Conservation (phyloP, 2,113 vertebrate genomes). For the Dicrurus megarhynchus region DNA sequence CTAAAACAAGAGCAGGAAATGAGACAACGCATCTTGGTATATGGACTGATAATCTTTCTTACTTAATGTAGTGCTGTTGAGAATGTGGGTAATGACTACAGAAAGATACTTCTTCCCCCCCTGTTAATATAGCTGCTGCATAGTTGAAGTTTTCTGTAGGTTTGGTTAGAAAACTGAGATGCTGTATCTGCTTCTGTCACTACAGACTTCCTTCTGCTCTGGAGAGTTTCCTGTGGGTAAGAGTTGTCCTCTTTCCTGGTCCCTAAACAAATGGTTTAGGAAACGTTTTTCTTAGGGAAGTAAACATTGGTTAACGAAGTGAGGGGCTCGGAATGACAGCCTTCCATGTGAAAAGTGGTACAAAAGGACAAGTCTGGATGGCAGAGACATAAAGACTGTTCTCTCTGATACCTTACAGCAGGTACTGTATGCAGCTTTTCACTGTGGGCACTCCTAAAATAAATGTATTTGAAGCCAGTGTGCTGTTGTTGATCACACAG, state of each 20-base stretch:
- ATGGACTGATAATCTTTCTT: not conserved
- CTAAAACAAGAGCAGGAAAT: slow-evolving; percentile 14
- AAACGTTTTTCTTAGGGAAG: not conserved
- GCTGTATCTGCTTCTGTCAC: not conserved
- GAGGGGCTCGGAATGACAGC: not conserved
- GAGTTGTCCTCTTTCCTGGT: not conserved
- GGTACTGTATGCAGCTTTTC: not conserved
- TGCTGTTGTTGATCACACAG: not conserved
- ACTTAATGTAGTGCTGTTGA: not conserved
- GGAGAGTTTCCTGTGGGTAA: not conserved
- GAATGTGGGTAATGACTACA: not conserved
- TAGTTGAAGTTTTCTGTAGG: not conserved
- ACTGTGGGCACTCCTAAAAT: not conserved
- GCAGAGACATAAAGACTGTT: not conserved
- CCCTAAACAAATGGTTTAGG: not conserved
- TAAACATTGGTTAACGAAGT: not conserved
- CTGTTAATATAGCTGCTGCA: not conserved
- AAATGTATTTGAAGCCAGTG: not conserved
- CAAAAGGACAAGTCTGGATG: not conserved
- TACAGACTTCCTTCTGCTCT: not conserved
- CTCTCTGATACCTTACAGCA: not conserved
- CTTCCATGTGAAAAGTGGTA: not conserved
- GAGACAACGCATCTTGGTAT: not conserved
- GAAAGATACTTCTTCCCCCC: not conserved
- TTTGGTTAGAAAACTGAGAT: not conserved